Base-by-base conservation (phyloP, 2,113 vertebrate genomes). In the Gambusia holbrooki region DNA sequence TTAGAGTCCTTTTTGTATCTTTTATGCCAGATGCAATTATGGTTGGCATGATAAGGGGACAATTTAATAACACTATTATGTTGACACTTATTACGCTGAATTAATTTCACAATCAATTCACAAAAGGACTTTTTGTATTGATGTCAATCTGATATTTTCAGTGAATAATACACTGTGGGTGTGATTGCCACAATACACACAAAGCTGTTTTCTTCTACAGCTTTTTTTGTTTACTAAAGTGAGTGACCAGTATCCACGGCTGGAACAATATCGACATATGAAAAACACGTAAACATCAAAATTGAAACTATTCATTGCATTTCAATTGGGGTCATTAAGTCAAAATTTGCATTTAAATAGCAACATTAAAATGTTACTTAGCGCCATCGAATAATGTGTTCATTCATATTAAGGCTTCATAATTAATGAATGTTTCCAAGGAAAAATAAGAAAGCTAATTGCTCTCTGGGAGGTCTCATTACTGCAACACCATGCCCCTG, bases 281-380 rank as follows among this genome's bases (percentile, higher is more conserved):
- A 58, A 81, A 91, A 81, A 87, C 40, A 66, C 63, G 84, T 79
- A 85, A 90, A 85, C 80, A 81, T 13, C 75, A 75, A 87, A 91
- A 89, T 82, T 85, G 77, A 93, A 88, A 88, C 81, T 83, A 81
- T 87, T 83, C 79, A 88, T 76, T 86, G 70, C 33, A 75, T 85
- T 89, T 90, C 80, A 86, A 84, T 77, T 78, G 81, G 66, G 87
- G 88, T 93, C 90, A 91, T 90, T 83, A 87, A 89, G 90, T 84
- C 78, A 89, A 73, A 80, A 94, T 93, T 93, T 91, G 92, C 93
- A 94, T 94, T 91, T 93, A 93, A 93, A 94, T 90, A 84, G 87
- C 86, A 76, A 82, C 87, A 93, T 91, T 93, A 88, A 91, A 89
- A 89, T 77, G 76, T 90, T 81, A 82, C 81, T 81, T 77, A 76